Evolutionary conservation across 2,113 vertebrate genomes (phyloP), one percentile per base, ranked within the genome.

Genomic region (Megalops atlanticus): DNA sequence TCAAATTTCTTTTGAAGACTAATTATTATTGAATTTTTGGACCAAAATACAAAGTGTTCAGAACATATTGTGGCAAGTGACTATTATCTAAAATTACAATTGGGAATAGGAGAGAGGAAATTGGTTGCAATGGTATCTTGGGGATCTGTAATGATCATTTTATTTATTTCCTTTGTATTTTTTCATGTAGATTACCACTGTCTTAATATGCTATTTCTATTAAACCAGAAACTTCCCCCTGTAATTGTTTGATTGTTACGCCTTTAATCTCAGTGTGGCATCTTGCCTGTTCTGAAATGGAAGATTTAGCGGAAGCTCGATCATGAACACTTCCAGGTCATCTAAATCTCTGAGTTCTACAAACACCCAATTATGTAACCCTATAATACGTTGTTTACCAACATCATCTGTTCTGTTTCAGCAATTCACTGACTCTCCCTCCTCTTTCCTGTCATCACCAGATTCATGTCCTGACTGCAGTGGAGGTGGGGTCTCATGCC

Each of bases 11-110:
- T 58, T 47, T 40, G 21, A 54, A 80, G 47, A 27, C 71, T 58
- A 74, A 80, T 74, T 74, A 16, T 70, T 35, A 74, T 73, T 11
- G 47, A 74, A 21, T 38, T 73, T 33, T 74, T 73, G 43, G 24
- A 54, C n/a, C 4, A 38, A 74, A 54, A 74, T 69, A 58, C 43
- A 58, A 73, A 24, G 16, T 38, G 35, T 31, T 39, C 21, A 31
- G 1, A 52, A 52, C 52, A 58, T n/a, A 80, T 39, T 39, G n/a
- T 52, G 35, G 18, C 21, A n/a, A 72, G n/a, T 70, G 31, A 41
- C 21, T 74, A 40, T 35, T 40, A 10, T 74, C 39, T 72, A 4
- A 74, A 74, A 74, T 74, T n/a, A 33, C 72, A 21, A n/a, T 24
- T 15, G 72, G 38, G 72, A 40, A 74, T 71, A 35, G 33, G 2